Percentiles rank a stretch among this genome's conserved stretches.
phyloP scores from a whole-genome alignment of 2,113 vertebrate genomes.

The Sigmodon hispidus region DNA sequence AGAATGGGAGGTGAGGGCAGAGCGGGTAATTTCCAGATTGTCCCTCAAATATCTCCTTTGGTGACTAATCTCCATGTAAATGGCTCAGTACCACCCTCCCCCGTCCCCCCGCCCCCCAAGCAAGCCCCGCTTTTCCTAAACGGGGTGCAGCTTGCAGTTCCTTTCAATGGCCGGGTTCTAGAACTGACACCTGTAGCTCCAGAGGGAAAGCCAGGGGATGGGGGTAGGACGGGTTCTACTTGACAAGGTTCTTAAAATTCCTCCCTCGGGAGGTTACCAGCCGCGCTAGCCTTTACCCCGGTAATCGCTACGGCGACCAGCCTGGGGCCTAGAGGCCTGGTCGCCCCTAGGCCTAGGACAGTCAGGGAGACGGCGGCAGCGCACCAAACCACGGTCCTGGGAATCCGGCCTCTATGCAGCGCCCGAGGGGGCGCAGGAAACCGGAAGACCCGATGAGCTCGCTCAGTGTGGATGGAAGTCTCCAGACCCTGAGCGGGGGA shows the following conservation, averaged over 20 bases:
- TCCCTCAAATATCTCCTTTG: background rate
- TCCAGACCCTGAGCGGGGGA: slow-evolving; percentile 61
- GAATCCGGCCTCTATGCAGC: background rate
- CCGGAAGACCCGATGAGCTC: slow-evolving; percentile 36
- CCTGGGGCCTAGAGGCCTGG: slow-evolving; percentile 51
- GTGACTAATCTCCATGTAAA: background rate
- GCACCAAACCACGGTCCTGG: background rate
- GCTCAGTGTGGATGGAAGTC: slow-evolving; percentile 50
- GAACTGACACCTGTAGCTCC: slow-evolving; percentile 77
- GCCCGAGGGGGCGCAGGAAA: slow-evolving; percentile 36
- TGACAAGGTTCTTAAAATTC: background rate
- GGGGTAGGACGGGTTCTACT: background rate
- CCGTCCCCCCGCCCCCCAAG: background rate
- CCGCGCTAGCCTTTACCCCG: background rate
- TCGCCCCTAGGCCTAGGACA: slow-evolving; percentile 52
- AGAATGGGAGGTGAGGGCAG: background rate
- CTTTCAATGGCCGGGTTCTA: background rate
- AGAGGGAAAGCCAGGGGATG: background rate
- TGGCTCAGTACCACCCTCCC: background rate
- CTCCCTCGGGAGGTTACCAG: background rate
- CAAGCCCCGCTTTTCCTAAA: background rate
- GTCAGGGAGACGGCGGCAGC: background rate
- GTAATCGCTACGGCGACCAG: background rate
- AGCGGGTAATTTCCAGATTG: background rate
- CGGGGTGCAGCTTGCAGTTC: background rate